Evolutionary conservation across 1,140 invertebrate species (phyloP), one percentile per base, ranked within the genome.

Genomic region (Caenorhabditis briggsae): DNA sequence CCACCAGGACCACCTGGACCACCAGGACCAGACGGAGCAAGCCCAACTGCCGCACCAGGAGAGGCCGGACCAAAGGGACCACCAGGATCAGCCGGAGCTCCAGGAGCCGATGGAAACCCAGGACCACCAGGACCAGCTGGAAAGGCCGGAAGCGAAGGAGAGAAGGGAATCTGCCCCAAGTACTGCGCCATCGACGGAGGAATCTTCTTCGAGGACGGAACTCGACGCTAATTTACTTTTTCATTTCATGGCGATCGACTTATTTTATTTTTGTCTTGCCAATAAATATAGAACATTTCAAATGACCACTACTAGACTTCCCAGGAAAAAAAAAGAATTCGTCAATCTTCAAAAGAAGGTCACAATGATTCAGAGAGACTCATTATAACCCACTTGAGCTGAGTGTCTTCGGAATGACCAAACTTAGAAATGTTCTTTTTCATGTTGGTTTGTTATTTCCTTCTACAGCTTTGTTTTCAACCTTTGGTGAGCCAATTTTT

Each of bases 181-280:
- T 90, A 90, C 83, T 90, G 90, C 84, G 90, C 90, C 86, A 89
- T 90, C 82, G 90, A 90, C 90, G 90, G 90, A 41, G 90, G 90
- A 58, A 89, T 90, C 86, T 90, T 90, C 89, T 90, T 90, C 86
- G 90, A 91, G 46, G 90, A 90, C 70, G 90, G 90, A 84, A 90
- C 90, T 23, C 70, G 70, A 0, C 70, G 70, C 20, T 78, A 50
- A 78, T 70, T 70, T 78, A 23, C 18, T 25, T 53, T 78, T n/a
- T n/a, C 50, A 23, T 23, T 50, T 70, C 18, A 53, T 9, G 9
- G 33, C 41, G 18, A 50, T 50, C n/a, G 46, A 50, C 70, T 50
- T 50, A 25, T 78, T 48, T 33, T 33, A 33, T 33, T 33, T 33
- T 16, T 70, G 64, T 70, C 64, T 78, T 78, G 70, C 46, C 70